Percentiles rank a stretch among this genome's conserved stretches.
Conservation (phyloP, 2,797 vertebrate species). For the Pampus argenteus region DNA sequence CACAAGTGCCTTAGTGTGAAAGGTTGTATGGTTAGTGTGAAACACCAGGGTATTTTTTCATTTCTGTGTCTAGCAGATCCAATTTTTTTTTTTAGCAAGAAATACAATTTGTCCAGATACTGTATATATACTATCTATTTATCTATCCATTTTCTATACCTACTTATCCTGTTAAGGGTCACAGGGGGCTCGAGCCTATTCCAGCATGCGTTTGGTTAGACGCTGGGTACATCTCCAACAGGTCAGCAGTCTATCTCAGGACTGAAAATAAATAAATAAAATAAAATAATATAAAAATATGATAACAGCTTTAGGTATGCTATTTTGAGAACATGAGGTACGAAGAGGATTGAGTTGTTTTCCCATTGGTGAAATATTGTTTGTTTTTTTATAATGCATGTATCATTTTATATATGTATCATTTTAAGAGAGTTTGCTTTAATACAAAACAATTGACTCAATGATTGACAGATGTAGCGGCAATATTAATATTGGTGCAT, state of each 20-base stretch:
- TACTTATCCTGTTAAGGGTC: slow-evolving; percentile 23
- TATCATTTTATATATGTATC: background rate
- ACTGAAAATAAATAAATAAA: no score
- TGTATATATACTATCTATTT: slow-evolving; percentile 1
- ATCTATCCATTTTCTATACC: slow-evolving; percentile 7
- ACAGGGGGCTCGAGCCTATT: background rate
- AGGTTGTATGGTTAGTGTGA: slow-evolving; percentile 5
- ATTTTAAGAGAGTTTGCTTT: background rate
- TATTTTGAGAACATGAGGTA: background rate
- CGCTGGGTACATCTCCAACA: background rate
- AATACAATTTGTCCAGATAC: slow-evolving; percentile 23
- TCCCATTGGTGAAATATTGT: background rate
- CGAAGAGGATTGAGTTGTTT: background rate
- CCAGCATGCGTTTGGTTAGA: slow-evolving; percentile 15
- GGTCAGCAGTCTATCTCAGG: slow-evolving; percentile 5
- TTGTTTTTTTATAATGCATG: no score
- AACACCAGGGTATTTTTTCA: slow-evolving; percentile 7
- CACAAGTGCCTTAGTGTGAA: slow-evolving; percentile 5
- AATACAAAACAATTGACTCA: background rate
- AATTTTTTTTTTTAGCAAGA: slow-evolving; percentile 12
- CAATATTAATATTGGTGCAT: background rate
- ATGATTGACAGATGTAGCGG: background rate
- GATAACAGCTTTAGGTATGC: background rate
- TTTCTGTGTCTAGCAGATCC: slow-evolving; percentile 21
- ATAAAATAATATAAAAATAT: no score